Conservation (phyloP, 2,888 invertebrate genomes). For the Thalpophila matura region DNA sequence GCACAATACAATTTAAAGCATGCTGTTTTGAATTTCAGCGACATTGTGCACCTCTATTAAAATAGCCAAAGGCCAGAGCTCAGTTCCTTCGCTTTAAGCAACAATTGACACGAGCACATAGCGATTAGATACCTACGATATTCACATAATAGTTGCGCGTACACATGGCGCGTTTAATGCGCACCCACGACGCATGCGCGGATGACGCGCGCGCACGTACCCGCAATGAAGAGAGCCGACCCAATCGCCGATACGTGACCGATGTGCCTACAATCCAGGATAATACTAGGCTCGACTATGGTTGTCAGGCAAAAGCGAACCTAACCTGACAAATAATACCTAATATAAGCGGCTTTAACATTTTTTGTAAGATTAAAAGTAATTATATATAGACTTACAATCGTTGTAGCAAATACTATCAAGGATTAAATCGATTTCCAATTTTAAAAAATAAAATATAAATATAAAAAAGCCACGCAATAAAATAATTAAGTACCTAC, state of each 20-base stretch:
- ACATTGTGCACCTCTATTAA: neutral
- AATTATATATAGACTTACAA: too few species aligned
- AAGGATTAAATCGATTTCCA: too few species aligned
- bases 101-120: constrained; percentile 72
- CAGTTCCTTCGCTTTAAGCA: constrained; percentile 64
- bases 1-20: too few species aligned
- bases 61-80: constrained; percentile 8
- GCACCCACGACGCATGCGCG: constrained; percentile 46
- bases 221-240: constrained; percentile 77
- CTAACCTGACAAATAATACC: neutral
- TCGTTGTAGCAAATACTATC: too few species aligned
- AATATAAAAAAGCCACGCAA: too few species aligned
- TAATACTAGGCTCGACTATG: constrained; percentile 61
- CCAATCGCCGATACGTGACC: constrained; percentile 75
- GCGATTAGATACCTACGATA: constrained; percentile 68
- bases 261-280: constrained; percentile 69
- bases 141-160: constrained; percentile 68
- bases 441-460: too few species aligned
- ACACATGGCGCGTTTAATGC: constrained; percentile 72
- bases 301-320: constrained; percentile 28
- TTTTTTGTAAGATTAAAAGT: too few species aligned
- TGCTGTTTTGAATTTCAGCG: neutral
- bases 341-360: neutral
- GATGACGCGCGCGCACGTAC: constrained; percentile 74
- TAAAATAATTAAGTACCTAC: too few species aligned